Evolutionary conservation across 1,140 invertebrate genomes (phyloP).

Genomic region (Muscidifurax raptorellus): DNA sequence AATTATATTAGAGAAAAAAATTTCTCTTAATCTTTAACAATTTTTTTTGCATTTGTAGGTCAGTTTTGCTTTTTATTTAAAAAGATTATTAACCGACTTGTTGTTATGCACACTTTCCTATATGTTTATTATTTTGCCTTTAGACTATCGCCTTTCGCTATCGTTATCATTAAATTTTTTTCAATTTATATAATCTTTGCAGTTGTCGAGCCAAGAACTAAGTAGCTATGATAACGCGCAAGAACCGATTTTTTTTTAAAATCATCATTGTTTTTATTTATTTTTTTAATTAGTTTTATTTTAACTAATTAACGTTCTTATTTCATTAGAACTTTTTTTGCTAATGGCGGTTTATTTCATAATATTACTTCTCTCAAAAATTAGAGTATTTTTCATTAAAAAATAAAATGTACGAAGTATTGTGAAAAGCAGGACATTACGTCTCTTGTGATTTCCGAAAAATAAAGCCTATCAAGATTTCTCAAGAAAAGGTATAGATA

Average conservation of each 20-base stretch:
- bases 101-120: not conserved
- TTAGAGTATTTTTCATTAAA: too few species aligned
- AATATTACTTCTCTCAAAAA: too few species aligned
- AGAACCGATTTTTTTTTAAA: not conserved
- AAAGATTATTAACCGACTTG: slow-evolving; percentile 40
- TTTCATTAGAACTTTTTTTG: too few species aligned
- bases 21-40: slow-evolving; percentile 41
- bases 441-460: too few species aligned
- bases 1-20: slow-evolving; percentile 59
- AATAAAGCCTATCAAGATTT: too few species aligned
- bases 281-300: too few species aligned
- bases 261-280: too few species aligned
- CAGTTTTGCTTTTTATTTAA: slow-evolving; percentile 31
- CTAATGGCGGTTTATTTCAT: too few species aligned
- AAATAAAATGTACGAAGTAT: too few species aligned
- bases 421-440: too few species aligned
- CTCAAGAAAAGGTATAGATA: too few species aligned
- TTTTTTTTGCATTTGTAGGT: slow-evolving; percentile 9
- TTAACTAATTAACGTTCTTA: too few species aligned
- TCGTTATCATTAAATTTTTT: not conserved
- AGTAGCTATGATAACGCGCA: not conserved
- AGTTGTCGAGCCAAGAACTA: slow-evolving; percentile 5
- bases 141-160: slow-evolving; percentile 5
- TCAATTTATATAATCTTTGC: not conserved
- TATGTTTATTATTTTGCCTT: slow-evolving; percentile 14